Evolutionary conservation across 1,140 invertebrate species (phyloP).

Genomic region (Octopus bimaculoides): DNA sequence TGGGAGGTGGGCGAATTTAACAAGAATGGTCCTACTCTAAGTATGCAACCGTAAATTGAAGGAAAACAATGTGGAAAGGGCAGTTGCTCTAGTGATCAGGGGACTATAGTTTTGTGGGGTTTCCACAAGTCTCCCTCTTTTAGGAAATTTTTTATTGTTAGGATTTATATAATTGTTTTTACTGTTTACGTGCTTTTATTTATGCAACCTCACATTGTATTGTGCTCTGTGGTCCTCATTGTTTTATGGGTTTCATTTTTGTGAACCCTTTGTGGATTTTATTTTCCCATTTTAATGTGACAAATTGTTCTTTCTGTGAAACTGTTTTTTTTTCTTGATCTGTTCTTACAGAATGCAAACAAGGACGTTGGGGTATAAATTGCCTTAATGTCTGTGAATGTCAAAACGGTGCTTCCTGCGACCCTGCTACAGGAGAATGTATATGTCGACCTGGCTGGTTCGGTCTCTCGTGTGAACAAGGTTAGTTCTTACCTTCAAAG

Average conservation of each 20-base stretch:
- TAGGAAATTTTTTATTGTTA: too few species aligned
- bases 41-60: too few species aligned
- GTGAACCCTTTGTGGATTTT: neutral
- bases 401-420: conserved; percentile 53
- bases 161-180: too few species aligned
- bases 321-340: neutral
- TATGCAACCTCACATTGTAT: too few species aligned
- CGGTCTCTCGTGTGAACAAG: conserved; percentile 53
- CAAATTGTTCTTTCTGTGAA: neutral
- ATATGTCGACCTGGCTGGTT: conserved; percentile 73
- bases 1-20: too few species aligned
- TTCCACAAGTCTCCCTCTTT: too few species aligned
- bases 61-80: too few species aligned
- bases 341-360: neutral
- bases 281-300: neutral
- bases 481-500: conserved; percentile 26
- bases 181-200: too few species aligned
- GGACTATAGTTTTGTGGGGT: too few species aligned
- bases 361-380: conserved; percentile 51
- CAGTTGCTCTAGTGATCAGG: too few species aligned
- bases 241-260: neutral
- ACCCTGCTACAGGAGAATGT: conserved; percentile 67
- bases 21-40: too few species aligned
- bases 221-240: neutral
- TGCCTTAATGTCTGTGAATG: conserved; percentile 57